Percentiles rank a stretch among this genome's conserved stretches.
Evolutionary conservation across 2,797 vertebrate species (phyloP).

Genomic region (Phoxinus dragarum): DNA sequence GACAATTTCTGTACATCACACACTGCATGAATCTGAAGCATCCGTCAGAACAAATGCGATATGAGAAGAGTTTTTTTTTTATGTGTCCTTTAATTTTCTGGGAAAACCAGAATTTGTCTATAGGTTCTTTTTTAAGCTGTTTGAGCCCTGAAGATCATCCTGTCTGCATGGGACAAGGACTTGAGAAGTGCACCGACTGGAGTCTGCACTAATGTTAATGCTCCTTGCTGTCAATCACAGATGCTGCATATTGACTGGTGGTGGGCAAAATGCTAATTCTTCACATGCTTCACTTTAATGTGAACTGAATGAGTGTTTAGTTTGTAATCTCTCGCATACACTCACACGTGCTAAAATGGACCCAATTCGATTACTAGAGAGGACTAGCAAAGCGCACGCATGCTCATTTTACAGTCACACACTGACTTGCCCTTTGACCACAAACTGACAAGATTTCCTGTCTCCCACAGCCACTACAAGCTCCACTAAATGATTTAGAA

Average conservation of each 20-base stretch:
- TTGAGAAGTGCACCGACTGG: slow-evolving; percentile 33
- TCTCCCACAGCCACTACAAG: slow-evolving; percentile 29
- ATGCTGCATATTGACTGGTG: neutral
- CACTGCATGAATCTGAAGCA: neutral
- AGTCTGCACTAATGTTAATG: slow-evolving; percentile 33
- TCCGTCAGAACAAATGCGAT: neutral
- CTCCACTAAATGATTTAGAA: slow-evolving; percentile 14
- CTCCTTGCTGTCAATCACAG: neutral
- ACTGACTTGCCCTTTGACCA: neutral
- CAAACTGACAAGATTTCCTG: slow-evolving; percentile 24
- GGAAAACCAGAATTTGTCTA: neutral
- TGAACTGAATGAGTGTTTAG: neutral
- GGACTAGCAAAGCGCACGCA: neutral
- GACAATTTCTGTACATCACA: neutral
- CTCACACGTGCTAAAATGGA: neutral
- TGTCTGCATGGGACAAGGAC: slow-evolving; percentile 26
- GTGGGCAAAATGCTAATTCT: neutral
- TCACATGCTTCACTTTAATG: neutral
- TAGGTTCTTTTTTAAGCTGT: slow-evolving; percentile 7
- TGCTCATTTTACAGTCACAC: slow-evolving; percentile 25
- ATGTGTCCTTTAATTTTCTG: neutral
- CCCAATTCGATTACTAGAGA: neutral
- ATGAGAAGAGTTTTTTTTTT: neutral
- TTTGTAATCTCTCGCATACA: neutral
- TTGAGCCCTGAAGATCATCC: neutral